Base-by-base conservation (phyloP, 2,888 invertebrate species). In the Nemotelus pantherinus region DNA sequence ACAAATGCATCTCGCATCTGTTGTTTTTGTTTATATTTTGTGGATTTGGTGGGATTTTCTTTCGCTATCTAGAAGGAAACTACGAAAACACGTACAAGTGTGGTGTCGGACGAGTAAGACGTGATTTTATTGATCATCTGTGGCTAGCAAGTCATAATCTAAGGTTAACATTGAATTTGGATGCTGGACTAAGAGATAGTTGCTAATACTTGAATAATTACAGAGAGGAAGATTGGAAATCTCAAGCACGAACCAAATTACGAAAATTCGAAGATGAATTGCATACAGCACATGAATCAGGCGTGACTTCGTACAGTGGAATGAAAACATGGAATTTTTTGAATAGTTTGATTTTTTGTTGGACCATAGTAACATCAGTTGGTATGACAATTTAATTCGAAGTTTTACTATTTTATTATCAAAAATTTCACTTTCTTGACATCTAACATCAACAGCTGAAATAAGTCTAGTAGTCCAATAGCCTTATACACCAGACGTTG, bases 191-290 rank as follows among this genome's bases (percentile, higher is more conserved):
- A 10, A 25, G 25, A 25, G 25, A 25, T 25, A 25, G 25, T 25
- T 0, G 25, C 25, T 25, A 25, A 25, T 25, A 25, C 25, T 25
- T 25, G 25, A 25, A 25, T 25, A 48, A 25, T 67, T 76, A 2
- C 85, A 90, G 93, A 76, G 95, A 95, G 85, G 95, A 96, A 71
- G 95, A 96, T 84, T 96, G 96, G 96, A 95, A 95, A 84, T 93
- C 93, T 9, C 89, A 94, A 88, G 96, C 96, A 0, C 89, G 96
- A 77, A 91, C 91, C 81, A 93, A 93, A 84, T 86, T 97, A 76
- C 91, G 92, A 84, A 93, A 92, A 80, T 97, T 97, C 84, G 97
- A 97, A 85, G 92, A 94, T 80, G 95, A 95, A 84, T 87, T 97
- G 50, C 94, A 95, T 82, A 90, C 90, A 0, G 94, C 96, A 0